Evolutionary conservation across 1,140 invertebrate species (phyloP).

Genomic region (Sinella curviseta): DNA sequence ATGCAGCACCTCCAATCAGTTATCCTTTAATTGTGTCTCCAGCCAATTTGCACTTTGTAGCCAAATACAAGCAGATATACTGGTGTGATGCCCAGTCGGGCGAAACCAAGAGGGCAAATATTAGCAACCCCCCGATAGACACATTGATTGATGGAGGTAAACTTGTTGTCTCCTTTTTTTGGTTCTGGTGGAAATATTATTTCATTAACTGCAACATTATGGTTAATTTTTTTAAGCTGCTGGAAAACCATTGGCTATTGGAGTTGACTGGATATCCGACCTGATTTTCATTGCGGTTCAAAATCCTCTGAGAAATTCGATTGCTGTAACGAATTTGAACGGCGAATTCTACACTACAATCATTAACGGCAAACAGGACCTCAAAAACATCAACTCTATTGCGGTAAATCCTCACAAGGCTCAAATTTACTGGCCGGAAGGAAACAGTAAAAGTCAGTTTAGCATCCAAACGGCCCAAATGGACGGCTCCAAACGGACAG

Average conservation of each 20-base stretch:
- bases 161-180: conserved; percentile 14
- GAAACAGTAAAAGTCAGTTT: conserved; percentile 53
- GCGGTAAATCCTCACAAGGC: conserved; percentile 70
- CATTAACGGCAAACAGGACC: conserved; percentile 49
- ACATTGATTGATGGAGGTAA: conserved; percentile 74
- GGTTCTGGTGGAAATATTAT: not conserved
- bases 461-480: conserved; percentile 66
- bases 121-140: conserved; percentile 57
- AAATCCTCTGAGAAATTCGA: conserved; percentile 38
- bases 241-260: conserved; percentile 63
- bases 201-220: too few relatives aligned
- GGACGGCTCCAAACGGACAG: conserved; percentile 51
- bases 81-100: conserved; percentile 71
- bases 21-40: conserved; percentile 61
- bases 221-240: too few relatives aligned
- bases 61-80: conserved; percentile 67
- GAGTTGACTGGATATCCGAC: conserved; percentile 73
- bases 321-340: conserved; percentile 60
- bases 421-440: conserved; percentile 64
- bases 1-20: conserved; percentile 61
- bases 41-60: conserved; percentile 68
- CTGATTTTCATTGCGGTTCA: conserved; percentile 47
- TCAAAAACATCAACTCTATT: conserved; percentile 58
- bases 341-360: conserved; percentile 69
- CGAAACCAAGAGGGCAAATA: conserved; percentile 47